These are phyloP conservation scores for Arctopsyche grandis DNA, from an alignment of 1,140 invertebrate species.

Conservation along the genomic window DNA sequence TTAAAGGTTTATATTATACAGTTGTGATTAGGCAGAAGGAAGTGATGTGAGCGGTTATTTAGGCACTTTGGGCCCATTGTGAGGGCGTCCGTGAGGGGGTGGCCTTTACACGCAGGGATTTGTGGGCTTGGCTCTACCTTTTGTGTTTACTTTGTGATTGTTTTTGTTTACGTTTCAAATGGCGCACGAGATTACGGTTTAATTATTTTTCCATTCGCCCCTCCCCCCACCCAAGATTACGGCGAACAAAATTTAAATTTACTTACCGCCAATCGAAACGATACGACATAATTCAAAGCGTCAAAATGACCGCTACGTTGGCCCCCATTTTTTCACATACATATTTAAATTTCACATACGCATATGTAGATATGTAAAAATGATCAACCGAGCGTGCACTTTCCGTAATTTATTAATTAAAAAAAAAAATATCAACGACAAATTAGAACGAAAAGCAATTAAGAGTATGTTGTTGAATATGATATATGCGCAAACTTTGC, in stretches of 20 bases:
- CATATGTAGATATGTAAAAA: too few relatives aligned
- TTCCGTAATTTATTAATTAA: too few relatives aligned
- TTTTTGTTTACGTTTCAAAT: conserved; percentile 55
- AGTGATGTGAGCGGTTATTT: conserved; percentile 53
- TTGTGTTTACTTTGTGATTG: conserved; percentile 55
- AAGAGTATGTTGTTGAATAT: too few relatives aligned
- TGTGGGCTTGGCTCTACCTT: conserved; percentile 50
- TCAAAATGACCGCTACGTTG: too few relatives aligned
- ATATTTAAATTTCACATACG: too few relatives aligned
- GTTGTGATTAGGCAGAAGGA: conserved; percentile 54
- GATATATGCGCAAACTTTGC: too few relatives aligned
- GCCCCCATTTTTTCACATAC: too few relatives aligned
- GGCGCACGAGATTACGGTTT: conserved; percentile 53
- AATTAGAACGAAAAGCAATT: too few relatives aligned
- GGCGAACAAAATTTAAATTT: neutral
- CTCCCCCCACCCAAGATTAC: neutral
- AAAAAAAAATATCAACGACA: too few relatives aligned
- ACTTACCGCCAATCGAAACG: neutral
- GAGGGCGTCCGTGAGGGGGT: neutral
- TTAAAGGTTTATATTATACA: conserved; percentile 64
- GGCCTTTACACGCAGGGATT: conserved; percentile 33
- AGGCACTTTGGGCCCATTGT: conserved; percentile 44
- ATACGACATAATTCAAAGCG: too few relatives aligned
- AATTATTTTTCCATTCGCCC: conserved; percentile 53
- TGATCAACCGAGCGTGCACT: too few relatives aligned